Conservation (phyloP, 2,113 vertebrate genomes). For the Empidonax traillii region DNA sequence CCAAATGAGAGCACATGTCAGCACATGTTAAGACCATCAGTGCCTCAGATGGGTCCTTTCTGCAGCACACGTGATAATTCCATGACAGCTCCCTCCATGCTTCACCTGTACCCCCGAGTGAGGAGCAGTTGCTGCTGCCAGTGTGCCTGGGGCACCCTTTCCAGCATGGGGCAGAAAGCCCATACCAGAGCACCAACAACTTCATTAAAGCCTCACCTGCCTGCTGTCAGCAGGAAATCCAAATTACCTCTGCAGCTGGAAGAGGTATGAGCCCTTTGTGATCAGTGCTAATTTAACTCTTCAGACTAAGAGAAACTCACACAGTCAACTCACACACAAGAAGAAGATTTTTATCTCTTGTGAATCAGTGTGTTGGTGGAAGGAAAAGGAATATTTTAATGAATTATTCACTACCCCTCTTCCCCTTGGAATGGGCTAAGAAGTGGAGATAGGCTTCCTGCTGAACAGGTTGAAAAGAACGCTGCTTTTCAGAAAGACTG, state of each 20-base stretch:
- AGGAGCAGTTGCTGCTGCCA: rapidly evolving
- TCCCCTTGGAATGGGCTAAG: not conserved
- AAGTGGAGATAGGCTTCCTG: slow-evolving; percentile 36
- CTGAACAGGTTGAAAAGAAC: slow-evolving; percentile 57
- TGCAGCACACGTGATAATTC: rapidly evolving
- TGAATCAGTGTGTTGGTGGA: slow-evolving; percentile 7
- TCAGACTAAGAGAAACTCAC: not conserved
- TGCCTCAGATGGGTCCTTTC: not conserved
- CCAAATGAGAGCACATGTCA: not conserved
- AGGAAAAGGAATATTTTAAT: slow-evolving; percentile 48
- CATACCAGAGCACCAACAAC: not conserved
- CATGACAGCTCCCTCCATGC: rapidly evolving
- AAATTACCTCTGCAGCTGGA: not conserved
- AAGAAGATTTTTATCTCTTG: slow-evolving; percentile 18
- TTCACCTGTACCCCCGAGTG: rapidly evolving
- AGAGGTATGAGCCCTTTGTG: not conserved
- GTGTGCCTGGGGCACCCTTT: not conserved
- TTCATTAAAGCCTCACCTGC: not conserved
- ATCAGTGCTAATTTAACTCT: not conserved
- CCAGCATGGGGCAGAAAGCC: rapidly evolving
- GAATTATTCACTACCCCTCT: slow-evolving; percentile 53
- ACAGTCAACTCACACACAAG: not conserved
- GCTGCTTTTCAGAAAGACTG: slow-evolving; percentile 25
- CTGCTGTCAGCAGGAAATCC: not conserved
- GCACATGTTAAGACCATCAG: not conserved